These are phyloP conservation scores for Drosophila paucipuncta DNA, from an alignment of 2,888 invertebrate genomes.

Conservation along the genomic window DNA sequence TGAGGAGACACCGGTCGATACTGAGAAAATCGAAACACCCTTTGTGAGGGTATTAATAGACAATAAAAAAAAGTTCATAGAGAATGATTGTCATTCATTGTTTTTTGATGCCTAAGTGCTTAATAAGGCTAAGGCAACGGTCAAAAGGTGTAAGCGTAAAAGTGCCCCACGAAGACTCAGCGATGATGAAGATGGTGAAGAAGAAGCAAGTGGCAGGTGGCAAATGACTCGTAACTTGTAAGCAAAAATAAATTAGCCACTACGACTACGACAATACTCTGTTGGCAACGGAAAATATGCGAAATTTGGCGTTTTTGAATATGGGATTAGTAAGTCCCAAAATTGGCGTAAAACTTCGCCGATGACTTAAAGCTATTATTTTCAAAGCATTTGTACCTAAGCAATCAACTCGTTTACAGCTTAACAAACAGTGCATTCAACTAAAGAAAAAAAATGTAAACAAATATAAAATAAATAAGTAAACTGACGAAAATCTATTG, in stretches of 20 bases:
- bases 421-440: background rate
- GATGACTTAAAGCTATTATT: background rate
- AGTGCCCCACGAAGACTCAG: constrained; percentile 9
- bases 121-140: constrained; percentile 22
- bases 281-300: background rate
- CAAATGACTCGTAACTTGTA: constrained; percentile 33
- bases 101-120: constrained; percentile 2
- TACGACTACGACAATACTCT: background rate
- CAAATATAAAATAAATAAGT: background rate
- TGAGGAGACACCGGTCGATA: background rate
- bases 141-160: constrained; percentile 9
- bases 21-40: constrained; percentile 2
- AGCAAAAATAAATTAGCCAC: background rate
- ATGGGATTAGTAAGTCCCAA: background rate
- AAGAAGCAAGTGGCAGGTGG: constrained; percentile 1
- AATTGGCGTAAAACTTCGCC: background rate
- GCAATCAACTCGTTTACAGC: background rate
- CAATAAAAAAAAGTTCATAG: background rate
- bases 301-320: background rate
- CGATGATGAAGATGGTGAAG: background rate
- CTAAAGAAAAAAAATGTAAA: background rate
- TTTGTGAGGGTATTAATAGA: constrained; percentile 5
- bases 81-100: constrained; percentile 17
- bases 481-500: constrained; percentile 68
- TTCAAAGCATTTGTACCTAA: background rate